Percentiles rank a stretch among this genome's conserved stretches.
These are phyloP conservation scores for Ferrisia virgata DNA, from an alignment of 2,888 invertebrate genomes.

Conservation along the genomic window DNA sequence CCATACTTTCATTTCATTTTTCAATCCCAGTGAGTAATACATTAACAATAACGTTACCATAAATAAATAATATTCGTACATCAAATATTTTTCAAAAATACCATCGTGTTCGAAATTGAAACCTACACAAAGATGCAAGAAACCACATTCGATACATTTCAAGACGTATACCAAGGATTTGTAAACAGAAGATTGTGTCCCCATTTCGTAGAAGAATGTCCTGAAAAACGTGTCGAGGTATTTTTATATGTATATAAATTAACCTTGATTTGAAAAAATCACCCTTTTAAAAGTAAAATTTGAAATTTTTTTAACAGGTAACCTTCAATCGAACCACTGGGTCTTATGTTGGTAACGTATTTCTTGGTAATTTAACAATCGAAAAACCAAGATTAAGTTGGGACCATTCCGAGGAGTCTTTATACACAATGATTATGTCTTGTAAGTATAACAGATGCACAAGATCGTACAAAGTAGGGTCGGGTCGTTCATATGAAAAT, in stretches of 20 bases:
- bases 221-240: not conserved
- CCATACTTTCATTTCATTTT: not conserved
- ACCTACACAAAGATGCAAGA: not conserved
- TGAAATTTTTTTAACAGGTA: not conserved
- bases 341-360: not conserved
- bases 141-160: not conserved
- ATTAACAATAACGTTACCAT: no score
- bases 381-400: not conserved
- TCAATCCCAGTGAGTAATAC: not conserved
- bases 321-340: not conserved
- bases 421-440: not conserved
- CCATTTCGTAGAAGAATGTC: not conserved
- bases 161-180: not conserved
- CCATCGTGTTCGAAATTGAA: no score
- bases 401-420: not conserved
- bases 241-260: not conserved
- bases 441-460: not conserved
- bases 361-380: not conserved
- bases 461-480: not conserved
- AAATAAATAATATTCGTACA: no score
- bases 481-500: no score
- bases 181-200: not conserved
- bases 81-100: not conserved
- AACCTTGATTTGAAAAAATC: not conserved
- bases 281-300: not conserved